phyloP scores from a whole-genome alignment of 1,140 invertebrate species.

The Branchinecta lindahli region DNA sequence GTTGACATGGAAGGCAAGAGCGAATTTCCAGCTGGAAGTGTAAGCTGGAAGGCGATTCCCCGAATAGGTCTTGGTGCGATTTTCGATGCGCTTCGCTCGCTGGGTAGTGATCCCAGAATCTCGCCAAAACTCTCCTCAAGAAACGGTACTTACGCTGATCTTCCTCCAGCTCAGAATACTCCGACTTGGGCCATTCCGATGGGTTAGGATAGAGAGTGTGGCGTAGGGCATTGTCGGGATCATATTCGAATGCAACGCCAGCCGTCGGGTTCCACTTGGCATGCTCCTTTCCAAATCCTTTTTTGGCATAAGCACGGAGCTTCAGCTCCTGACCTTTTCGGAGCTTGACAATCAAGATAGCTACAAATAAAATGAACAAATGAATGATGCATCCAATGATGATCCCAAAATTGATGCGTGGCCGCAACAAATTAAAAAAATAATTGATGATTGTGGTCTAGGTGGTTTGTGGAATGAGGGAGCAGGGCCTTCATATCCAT shows the following conservation, averaged over 20 bases:
- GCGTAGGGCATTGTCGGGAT: constrained; percentile 92
- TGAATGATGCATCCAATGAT: too few species aligned
- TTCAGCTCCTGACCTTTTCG: constrained; percentile 95
- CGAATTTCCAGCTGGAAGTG: too few species aligned
- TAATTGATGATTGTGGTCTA: too few species aligned
- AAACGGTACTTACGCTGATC: constrained; percentile 56
- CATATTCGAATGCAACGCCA: constrained; percentile 97
- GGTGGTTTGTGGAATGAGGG: too few species aligned
- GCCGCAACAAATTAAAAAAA: too few species aligned
- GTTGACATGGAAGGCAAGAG: too few species aligned
- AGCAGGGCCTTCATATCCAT: too few species aligned
- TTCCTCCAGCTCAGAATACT: constrained; percentile 84
- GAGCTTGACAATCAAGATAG: constrained; percentile 94
- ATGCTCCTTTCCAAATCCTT: constrained; percentile 95
- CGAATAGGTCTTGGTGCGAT: too few species aligned
- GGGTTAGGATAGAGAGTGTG: constrained; percentile 94
- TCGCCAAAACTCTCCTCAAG: neutral
- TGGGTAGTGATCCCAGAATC: too few species aligned
- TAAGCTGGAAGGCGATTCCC: too few species aligned
- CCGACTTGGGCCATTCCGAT: constrained; percentile 98
- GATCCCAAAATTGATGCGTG: too few species aligned
- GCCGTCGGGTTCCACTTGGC: constrained; percentile 99
- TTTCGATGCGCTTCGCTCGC: too few species aligned
- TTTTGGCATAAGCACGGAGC: constrained; percentile 84
- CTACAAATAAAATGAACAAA: constrained; percentile 28